Percentiles rank a stretch among this genome's conserved stretches.
phyloP scores from a whole-genome alignment of 2,113 vertebrate genomes.

The Hydropotes inermis region DNA sequence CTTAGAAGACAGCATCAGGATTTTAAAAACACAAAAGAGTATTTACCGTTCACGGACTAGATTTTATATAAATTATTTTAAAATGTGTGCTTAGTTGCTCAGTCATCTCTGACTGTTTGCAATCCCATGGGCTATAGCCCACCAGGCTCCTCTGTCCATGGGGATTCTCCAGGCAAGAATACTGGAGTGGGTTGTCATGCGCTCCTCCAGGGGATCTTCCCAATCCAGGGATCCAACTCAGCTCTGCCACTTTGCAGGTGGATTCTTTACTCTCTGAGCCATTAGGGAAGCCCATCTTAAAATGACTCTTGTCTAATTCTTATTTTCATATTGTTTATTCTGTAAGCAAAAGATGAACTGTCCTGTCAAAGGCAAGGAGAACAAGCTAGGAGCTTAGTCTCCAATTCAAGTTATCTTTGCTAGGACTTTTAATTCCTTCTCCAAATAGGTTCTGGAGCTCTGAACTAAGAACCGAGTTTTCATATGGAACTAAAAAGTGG shows the following conservation, averaged over 20 bases:
- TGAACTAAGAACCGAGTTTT: background rate
- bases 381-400: background rate
- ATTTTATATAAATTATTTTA: background rate
- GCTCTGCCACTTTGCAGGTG: background rate
- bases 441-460: background rate
- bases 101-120: background rate
- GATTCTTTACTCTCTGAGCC: background rate
- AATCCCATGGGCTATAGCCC: background rate
- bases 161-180: background rate
- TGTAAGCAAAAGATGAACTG: background rate
- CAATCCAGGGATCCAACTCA: background rate
- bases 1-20: background rate
- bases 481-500: background rate
- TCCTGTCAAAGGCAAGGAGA: background rate
- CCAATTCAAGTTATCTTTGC: background rate
- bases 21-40: background rate
- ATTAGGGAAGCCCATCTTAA: background rate
- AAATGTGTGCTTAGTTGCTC: background rate
- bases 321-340: constrained; percentile 11
- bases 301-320: background rate
- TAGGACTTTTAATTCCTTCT: background rate
- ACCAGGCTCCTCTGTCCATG: background rate
- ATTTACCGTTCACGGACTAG: background rate
- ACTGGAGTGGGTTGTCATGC: background rate
- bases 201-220: background rate